Base-by-base conservation (phyloP, 2,797 vertebrate species). In the Falco berigora region DNA sequence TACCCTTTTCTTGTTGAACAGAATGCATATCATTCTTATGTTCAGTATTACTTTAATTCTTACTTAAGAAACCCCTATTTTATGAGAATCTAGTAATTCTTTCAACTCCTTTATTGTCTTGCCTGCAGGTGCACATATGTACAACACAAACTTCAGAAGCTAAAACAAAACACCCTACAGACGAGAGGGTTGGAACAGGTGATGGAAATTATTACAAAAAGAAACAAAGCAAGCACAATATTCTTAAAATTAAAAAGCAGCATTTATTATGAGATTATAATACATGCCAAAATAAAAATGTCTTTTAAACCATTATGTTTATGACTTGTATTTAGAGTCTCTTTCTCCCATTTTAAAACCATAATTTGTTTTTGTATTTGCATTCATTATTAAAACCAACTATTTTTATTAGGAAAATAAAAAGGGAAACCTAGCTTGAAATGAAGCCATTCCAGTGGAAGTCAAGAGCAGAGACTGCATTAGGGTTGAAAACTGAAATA, bases 191-290 rank as follows among this genome's bases (percentile, higher is more conserved):
- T 23, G 7, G 63, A 85, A 88, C 83, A 21, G 32, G 56, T n/a
- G 4, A 86, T 14, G 24, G 55, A 63, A 92, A 84, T 3, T 3
- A 21, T 58, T 72, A 77, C 4, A 63, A 85, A 85, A 91, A 89
- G 14, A 82, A 73, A 73, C 52, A 73, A 82, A 19, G 42, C 38
- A 87, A 25, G 16, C 36, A 74, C 25, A 79, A 6, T 38, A 55
- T 53, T 63, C 61, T 79, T 64, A 71, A 77, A 89, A 88, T 74
- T 30, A 52, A 84, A 88, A 66, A 74, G 4, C 20, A 92, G 8
- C 32, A 61, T 96, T 97, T 96, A 96, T 96, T 96, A 84, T 0
- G 5, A 88, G 47, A 64, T 78, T 72, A 87, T 40, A 93, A 56
- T 11, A 82, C 38, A 46, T 34, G 49, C 44, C 46, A 95, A 92